These are phyloP conservation scores for Bimastos eiseni DNA, from an alignment of 2,888 invertebrate species.

Conservation along the genomic window DNA sequence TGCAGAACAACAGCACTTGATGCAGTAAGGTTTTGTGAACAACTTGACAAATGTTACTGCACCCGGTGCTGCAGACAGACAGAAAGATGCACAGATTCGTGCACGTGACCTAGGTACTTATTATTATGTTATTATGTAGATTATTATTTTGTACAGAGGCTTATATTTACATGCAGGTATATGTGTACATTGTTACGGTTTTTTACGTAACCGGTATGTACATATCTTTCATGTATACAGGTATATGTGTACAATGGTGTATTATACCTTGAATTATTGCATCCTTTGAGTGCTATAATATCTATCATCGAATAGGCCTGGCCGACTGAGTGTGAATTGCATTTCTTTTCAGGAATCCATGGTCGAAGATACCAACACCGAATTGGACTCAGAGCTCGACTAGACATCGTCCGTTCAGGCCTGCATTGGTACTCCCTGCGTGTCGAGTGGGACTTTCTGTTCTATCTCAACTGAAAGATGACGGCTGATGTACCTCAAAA, in stretches of 20 bases:
- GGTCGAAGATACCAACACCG: constrained; percentile 45
- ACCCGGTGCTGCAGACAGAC: too few relatives aligned
- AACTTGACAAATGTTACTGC: too few relatives aligned
- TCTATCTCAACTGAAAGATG: constrained; percentile 18
- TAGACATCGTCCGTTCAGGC: neutral
- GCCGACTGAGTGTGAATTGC: neutral
- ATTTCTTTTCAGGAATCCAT: constrained; percentile 44
- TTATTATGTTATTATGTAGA: too few relatives aligned
- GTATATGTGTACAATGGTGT: too few relatives aligned
- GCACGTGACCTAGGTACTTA: too few relatives aligned
- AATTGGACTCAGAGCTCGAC: constrained; percentile 41
- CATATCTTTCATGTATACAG: too few relatives aligned
- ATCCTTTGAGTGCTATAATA: neutral
- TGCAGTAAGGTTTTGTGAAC: too few relatives aligned
- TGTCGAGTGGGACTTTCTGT: neutral
- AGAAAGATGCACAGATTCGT: too few relatives aligned
- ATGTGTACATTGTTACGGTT: too few relatives aligned
- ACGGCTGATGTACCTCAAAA: constrained; percentile 20
- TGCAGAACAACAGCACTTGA: too few relatives aligned
- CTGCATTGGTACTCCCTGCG: neutral
- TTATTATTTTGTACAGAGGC: neutral
- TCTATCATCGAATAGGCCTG: too few relatives aligned
- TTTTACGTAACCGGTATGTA: too few relatives aligned
- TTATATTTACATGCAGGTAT: neutral
- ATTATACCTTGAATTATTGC: neutral